Evolutionary conservation across 2,797 vertebrate species (phyloP), one percentile per base, ranked within the genome.

Genomic region (Poecilia gillii): DNA sequence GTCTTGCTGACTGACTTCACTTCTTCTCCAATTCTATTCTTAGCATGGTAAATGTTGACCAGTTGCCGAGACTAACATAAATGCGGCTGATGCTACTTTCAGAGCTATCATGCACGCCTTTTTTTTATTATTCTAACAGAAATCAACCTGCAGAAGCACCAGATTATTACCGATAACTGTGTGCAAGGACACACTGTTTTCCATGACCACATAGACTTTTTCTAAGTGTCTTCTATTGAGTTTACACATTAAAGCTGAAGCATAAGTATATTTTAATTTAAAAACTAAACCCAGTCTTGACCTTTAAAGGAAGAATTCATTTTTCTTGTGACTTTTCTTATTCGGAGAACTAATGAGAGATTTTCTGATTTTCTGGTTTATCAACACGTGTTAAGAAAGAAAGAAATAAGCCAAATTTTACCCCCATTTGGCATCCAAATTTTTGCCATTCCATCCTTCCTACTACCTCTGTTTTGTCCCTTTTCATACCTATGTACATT

Each of bases 121-220:
- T 46, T 3, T 89, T 66, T 47, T 66, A 25, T 43, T 1, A 2
- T 18, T 71, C 20, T 20, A 86, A 64, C 74, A 79, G 83, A 79
- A 86, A 82, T 82, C 41, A 80, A 78, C 74, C 20, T 76, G 76
- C 57, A 64, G 80, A 36, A 2, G 23, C 70, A 43, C 72, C 74
- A 87, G 25, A 83, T 78, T 81, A 83, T 78, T 83, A 71, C 49
- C 62, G 80, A 57, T 81, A 79, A 85, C 72, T 89, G 81, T 87
- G 85, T 80, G 76, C 73, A 81, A 55, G 74, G 79, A 82, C 20
- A 5, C 80, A 73, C 45, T 57, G 53, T 82, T 82, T 80, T 84
- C 8, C 55, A 62, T 25, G 33, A 46, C 70, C 73, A 31, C 45
- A 59, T 49, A 71, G 51, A 57, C 49, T 55, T 49, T 82, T 76